Conservation (phyloP, 2,888 invertebrate genomes). For the Cephus pygmeus region DNA sequence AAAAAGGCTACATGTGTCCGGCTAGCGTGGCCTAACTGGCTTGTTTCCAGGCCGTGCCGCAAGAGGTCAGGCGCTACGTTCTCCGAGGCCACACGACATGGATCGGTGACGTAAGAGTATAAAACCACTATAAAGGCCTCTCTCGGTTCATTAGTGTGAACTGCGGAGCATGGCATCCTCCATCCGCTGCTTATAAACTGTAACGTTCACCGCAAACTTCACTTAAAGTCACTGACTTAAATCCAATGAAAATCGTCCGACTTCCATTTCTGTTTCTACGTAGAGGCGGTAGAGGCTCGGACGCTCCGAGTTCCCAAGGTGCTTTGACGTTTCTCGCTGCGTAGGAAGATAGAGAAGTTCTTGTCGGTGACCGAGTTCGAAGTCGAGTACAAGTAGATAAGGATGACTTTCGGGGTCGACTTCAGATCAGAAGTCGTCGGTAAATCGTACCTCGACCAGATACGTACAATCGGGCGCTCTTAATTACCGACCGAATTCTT, state of each 20-base stretch:
- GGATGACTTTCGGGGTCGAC: not conserved
- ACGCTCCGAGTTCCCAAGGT: not conserved
- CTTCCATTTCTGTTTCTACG: not conserved
- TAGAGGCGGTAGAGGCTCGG: not conserved
- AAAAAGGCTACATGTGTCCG: not conserved
- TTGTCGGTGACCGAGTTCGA: not conserved
- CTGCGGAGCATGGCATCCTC: conserved; percentile 36
- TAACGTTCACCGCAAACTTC: not conserved
- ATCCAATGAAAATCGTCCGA: not conserved
- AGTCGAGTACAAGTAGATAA: not conserved
- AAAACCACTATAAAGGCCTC: conserved; percentile 47
- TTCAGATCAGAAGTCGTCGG: not conserved
- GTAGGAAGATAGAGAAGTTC: not conserved
- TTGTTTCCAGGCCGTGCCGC: conserved; percentile 19
- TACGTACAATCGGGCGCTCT: not conserved
- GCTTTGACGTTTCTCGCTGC: not conserved
- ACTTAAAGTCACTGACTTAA: not conserved
- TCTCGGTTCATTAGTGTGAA: conserved; percentile 48
- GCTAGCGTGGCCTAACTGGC: conserved; percentile 3
- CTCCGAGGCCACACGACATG: conserved; percentile 7
- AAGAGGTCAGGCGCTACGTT: conserved; percentile 31
- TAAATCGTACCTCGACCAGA: not conserved
- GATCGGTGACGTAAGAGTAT: conserved; percentile 36
- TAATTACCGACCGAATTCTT: not conserved
- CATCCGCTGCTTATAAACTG: conserved; percentile 12